A percentile compares a stretch with the other conserved stretches of the same genome.
Evolutionary conservation across 1,140 invertebrate species (phyloP).

Genomic region (Drosophila azteca): DNA sequence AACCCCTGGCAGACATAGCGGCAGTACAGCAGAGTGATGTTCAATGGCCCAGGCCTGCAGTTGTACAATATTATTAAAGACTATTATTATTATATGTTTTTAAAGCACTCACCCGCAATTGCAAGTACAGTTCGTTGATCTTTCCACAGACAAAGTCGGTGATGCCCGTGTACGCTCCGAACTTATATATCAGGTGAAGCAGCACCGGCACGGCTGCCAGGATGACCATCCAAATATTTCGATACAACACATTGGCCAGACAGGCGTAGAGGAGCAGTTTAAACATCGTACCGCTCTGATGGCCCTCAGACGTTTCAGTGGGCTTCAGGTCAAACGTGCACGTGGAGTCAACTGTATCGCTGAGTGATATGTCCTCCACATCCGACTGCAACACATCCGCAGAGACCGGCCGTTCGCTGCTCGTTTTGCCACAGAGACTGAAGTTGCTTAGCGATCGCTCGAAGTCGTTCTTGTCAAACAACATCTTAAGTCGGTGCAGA

Average conservation of each 20-base stretch:
- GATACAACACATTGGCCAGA: slow-evolving; percentile 75
- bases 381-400: slow-evolving; percentile 53
- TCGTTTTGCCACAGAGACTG: slow-evolving; percentile 47
- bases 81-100: neutral
- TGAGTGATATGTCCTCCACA: slow-evolving; percentile 74
- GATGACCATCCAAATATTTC: slow-evolving; percentile 81
- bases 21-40: slow-evolving; percentile 85
- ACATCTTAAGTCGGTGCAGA: slow-evolving; percentile 62
- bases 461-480: slow-evolving; percentile 70
- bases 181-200: slow-evolving; percentile 69
- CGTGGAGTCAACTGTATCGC: slow-evolving; percentile 71
- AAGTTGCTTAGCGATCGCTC: slow-evolving; percentile 68
- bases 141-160: slow-evolving; percentile 66
- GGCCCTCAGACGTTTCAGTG: slow-evolving; percentile 13
- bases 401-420: slow-evolving; percentile 27
- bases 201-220: slow-evolving; percentile 74
- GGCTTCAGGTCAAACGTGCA: slow-evolving; percentile 61
- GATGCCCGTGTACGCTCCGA: slow-evolving; percentile 68
- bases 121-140: slow-evolving; percentile 54
- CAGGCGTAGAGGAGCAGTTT: slow-evolving; percentile 81
- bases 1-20: slow-evolving; percentile 87
- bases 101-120: slow-evolving; percentile 42
- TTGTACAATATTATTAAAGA: neutral
- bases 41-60: slow-evolving; percentile 83
- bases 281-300: slow-evolving; percentile 73